Base-by-base conservation (phyloP, 2,888 invertebrate genomes). In the Pseudococcus longispinus region DNA sequence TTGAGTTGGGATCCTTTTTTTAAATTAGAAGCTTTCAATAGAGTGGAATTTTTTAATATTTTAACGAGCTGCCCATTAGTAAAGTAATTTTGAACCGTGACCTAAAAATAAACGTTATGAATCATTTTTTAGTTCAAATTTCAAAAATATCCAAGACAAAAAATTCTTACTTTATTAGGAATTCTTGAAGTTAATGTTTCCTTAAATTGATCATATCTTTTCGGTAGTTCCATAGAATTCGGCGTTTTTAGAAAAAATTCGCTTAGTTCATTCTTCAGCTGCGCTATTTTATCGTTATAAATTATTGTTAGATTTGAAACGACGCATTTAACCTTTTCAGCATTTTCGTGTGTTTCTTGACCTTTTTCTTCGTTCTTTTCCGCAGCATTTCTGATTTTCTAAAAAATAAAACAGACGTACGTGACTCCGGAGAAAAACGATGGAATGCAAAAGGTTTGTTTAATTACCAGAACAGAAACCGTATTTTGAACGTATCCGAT, bases 1-100 rank as follows among this genome's bases (percentile, higher is more conserved):
- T 98, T 98, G 84, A 98, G 92, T 91, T 98, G 98, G 46, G 98
- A 97, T 87, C 98, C 98, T 90, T 94, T 93, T 32, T 93, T 93
- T 88, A 96, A 95, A 91, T 96, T 94, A 90, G 95, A 96, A 11
- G 95, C 96, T 88, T 93, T 92, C 18, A 93, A 89, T 82, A 83
- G 1, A 65, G 82, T 37, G 13, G 42, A 2, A 26, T n/a, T 42
- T 83, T 87, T 87, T 44, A 82, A 44, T 37, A 44, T 18, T 46
- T 44, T 42, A 26, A 87, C 18, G 6, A 87, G 60, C 32, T 83
- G 15, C 8, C 42, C 80, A 87, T 26, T 26, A 29, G 13, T 44
- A 32, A 77, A 86, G n/a, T 80, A 29, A 29, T 13, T 77, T 26
- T 77, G 20, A n/a, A n/a, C 37, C 18, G 26, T 32, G 26, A 15